Evolutionary conservation across 2,797 vertebrate genomes (phyloP), one percentile per base, ranked within the genome.

Genomic region (Nyctibius grandis): DNA sequence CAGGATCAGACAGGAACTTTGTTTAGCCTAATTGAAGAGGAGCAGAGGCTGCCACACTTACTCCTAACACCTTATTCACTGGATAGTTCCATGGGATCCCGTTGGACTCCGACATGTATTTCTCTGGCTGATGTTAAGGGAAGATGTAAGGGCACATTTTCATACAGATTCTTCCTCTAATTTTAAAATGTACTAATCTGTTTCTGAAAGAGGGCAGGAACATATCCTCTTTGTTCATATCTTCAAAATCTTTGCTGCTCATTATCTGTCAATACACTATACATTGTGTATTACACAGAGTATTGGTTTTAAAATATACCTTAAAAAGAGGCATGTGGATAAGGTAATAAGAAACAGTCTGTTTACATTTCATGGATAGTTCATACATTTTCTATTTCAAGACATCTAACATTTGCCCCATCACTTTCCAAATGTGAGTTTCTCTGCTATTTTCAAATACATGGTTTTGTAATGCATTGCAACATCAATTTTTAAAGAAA

Each of bases 1-100:
- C 44, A 67, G 82, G 54, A 89, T 65, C 77, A 82, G 85, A 63
- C 19, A 80, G 85, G 78, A 88, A 70, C 84, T 93, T 93, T 33
- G 36, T 60, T 93, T 92, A 93, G 40, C n/a, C 13, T 81, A 81
- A 88, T 14, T 59, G 63, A 78, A 73, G 92, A 84, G 48, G 34
- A 83, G 33, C 54, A 57, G 42, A 90, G 50, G 44, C 67, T 92
- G 40, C 38, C 69, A 63, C 38, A 33, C 60, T 57, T 86, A 45
- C 7, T 65, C 21, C 28, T 59, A 74, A 33, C 53, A 72, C 65
- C 29, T 91, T 53, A 50, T 40, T 88, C 64, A 25, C 36, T 47
- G 14, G 28, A 17, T 29, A 50, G n/a, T 63, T 92, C n/a, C 21
- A 36, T 44, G 25, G 51, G 44, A 61, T 61, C 31, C 38, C 25